Evolutionary conservation across 92 coral and sea anemone species (phyloP), one percentile per base, ranked within the genome.

Genomic region (Metridium senile): DNA sequence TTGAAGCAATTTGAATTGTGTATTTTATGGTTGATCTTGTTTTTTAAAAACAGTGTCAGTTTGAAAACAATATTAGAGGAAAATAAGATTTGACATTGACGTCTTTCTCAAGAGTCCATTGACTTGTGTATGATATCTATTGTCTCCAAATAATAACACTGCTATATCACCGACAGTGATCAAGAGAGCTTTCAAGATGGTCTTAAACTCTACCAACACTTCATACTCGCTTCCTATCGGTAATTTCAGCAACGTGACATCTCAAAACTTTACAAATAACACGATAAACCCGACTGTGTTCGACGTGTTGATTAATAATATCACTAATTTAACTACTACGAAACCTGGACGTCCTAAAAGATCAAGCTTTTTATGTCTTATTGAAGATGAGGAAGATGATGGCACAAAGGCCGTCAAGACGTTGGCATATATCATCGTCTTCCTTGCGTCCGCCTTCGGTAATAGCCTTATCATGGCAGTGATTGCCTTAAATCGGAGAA

Each of bases 391-490:
- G n/a, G n/a, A n/a, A n/a, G 32, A 59, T 28, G 53, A 73, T 26
- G 74, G 71, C 26, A 28, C 66, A 34, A 74, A 59, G 33, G 72
- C 62, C 4, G 66, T 45, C 7, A 68, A 87, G 66, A 84, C 82
- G 7, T 1, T 79, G 22, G 74, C 70, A 13, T 87, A 87, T 45
- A 52, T 69, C 4, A 18, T 84, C 25, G 80, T 88, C 21, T 67
- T 88, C 29, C 26, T 85, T 0, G 68, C 69, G 4, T 88, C 97
- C 2, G 53, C 89, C 23, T 32, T 85, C 51, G 97, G 97, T 6
- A 91, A 91, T 81, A 19, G 77, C 35, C 78, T 82, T 10, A 74
- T 88, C 61, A 74, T 88, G 30, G 81, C 88, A 28, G 90, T 88
- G 16, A 87, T 91, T 25, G 62, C 23, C 33, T 88, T 70, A 84